These are phyloP conservation scores for Podilymbus podiceps DNA, from an alignment of 2,113 vertebrate species.

Conservation along the genomic window DNA sequence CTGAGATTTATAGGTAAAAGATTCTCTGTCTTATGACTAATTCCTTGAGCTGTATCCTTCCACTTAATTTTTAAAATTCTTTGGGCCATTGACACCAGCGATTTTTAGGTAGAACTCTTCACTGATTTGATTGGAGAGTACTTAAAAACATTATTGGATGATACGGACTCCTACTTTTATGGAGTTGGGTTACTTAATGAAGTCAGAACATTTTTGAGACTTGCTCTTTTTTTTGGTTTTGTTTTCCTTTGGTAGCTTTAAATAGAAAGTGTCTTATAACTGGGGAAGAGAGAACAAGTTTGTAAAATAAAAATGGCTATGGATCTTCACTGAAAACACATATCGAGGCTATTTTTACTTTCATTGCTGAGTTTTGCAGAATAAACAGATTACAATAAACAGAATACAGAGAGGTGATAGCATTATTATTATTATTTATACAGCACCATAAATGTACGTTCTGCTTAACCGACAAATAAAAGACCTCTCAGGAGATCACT, in stretches of 20 bases:
- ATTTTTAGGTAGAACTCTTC: not conserved
- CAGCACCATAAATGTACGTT: constrained; percentile 34
- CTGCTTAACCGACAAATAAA: constrained; percentile 65
- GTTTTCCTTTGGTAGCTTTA: constrained; percentile 14
- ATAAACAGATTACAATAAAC: constrained; percentile 60
- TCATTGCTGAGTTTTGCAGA: constrained; percentile 51
- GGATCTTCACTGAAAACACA: not conserved
- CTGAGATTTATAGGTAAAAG: constrained; percentile 12
- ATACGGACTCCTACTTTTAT: not conserved
- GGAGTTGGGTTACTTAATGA: not conserved
- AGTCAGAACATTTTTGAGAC: not conserved
- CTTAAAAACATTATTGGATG: not conserved
- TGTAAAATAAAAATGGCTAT: constrained; percentile 23
- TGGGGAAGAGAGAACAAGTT: not conserved
- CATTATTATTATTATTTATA: constrained; percentile 64
- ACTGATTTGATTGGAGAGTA: not conserved
- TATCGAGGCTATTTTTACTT: constrained; percentile 32
- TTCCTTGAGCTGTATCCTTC: not conserved
- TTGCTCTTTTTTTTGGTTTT: not conserved
- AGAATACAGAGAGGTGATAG: constrained; percentile 31
- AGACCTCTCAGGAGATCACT: constrained; percentile 46
- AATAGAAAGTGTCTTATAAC: not conserved
- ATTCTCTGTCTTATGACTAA: not conserved
- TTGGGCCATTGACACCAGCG: not conserved
- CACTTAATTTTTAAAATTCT: not conserved